Percentiles rank a stretch among this genome's conserved stretches.
Conservation (phyloP, 2,797 vertebrate species). For the Sebastes cheni region DNA sequence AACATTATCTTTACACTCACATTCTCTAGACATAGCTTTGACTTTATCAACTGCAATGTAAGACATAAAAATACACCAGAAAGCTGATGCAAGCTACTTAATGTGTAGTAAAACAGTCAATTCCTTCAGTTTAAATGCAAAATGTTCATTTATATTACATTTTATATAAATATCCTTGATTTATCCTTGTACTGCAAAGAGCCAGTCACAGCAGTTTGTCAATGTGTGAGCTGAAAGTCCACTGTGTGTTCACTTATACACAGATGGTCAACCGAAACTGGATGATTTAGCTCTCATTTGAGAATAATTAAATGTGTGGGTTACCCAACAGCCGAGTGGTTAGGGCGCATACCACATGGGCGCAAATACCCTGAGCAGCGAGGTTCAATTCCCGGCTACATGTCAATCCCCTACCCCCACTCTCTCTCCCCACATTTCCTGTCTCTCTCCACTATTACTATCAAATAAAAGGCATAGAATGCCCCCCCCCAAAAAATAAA, state of each 20-base stretch:
- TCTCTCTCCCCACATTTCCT: no score
- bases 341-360: no score
- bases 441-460: background rate
- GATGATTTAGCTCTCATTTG: background rate
- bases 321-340: no score
- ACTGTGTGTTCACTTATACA: background rate
- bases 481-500: no score
- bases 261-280: background rate
- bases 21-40: background rate
- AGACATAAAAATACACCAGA: background rate
- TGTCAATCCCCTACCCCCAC: background rate
- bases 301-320: background rate
- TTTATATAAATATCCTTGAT: background rate
- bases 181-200: background rate
- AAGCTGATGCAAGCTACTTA: background rate
- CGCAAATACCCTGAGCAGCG: no score
- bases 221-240: background rate
- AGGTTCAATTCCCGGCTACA: no score
- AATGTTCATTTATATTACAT: background rate
- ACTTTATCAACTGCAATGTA: background rate
- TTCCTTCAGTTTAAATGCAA: background rate
- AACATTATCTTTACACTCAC: background rate
- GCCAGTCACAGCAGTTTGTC: slow-evolving; percentile 14
- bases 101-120: background rate
- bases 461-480: background rate